Evolutionary conservation across 2,797 vertebrate genomes (phyloP).

Genomic region (Acanthurus leucopareius): DNA sequence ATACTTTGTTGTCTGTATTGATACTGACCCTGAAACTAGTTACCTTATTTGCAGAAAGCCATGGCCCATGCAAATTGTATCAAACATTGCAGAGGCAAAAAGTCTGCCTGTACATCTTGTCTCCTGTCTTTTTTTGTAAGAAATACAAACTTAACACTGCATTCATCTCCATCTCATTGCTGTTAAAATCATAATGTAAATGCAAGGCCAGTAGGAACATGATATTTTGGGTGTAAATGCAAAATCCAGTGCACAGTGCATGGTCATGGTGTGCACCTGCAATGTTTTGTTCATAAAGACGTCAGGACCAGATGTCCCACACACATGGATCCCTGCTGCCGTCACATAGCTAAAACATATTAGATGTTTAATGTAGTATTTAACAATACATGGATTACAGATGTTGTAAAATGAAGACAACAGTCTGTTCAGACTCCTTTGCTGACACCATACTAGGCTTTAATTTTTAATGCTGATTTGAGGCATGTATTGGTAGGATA

Average conservation of each 20-base stretch:
- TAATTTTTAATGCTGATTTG: background rate
- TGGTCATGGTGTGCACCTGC: background rate
- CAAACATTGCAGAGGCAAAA: background rate
- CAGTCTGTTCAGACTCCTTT: background rate
- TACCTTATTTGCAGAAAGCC: background rate
- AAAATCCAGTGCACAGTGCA: no score
- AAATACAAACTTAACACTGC: background rate
- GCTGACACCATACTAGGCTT: background rate
- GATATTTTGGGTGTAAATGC: no score
- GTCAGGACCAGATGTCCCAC: background rate
- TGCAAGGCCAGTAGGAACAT: background rate
- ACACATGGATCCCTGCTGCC: background rate
- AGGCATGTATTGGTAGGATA: background rate
- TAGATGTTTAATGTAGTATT: no score
- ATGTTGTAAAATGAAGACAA: no score
- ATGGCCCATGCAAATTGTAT: background rate
- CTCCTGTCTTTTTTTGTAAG: background rate
- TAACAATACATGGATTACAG: no score
- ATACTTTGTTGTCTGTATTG: background rate
- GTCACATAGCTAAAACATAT: no score
- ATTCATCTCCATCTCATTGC: background rate
- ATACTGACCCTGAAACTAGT: background rate
- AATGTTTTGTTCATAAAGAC: background rate
- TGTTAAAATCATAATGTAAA: constrained; percentile 7
- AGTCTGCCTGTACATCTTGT: background rate